These are phyloP conservation scores for Crotalus helleri DNA, from an alignment of 2,113 vertebrate genomes.

Conservation along the genomic window DNA sequence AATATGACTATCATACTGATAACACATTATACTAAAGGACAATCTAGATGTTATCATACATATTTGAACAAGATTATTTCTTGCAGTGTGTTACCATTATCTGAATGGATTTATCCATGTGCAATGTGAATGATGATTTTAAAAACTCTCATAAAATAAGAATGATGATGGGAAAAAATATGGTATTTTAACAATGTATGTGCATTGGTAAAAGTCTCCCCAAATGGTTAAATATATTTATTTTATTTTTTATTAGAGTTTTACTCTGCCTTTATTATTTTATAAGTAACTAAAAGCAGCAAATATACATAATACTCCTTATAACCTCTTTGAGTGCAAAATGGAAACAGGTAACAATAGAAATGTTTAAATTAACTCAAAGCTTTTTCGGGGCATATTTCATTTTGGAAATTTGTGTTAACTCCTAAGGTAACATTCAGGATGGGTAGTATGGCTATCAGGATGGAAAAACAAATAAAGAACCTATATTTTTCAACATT, in stretches of 20 bases:
- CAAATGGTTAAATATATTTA: neutral
- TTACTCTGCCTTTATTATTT: too few species aligned
- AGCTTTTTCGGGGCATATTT: too few species aligned
- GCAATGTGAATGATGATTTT: neutral
- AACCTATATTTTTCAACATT: too few species aligned
- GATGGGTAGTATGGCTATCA: too few species aligned
- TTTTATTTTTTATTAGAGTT: neutral
- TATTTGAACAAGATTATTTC: neutral
- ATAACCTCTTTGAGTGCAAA: too few species aligned
- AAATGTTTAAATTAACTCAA: too few species aligned
- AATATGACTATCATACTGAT: neutral
- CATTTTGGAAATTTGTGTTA: too few species aligned
- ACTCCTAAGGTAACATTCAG: too few species aligned
- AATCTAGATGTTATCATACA: neutral
- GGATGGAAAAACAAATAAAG: too few species aligned
- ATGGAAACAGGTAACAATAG: too few species aligned
- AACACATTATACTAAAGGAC: neutral
- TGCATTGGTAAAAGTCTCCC: neutral
- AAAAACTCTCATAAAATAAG: neutral
- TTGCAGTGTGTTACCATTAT: neutral
- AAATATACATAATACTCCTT: too few species aligned
- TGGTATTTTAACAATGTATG: neutral
- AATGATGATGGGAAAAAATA: neutral
- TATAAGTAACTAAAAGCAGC: too few species aligned
- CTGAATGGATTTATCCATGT: neutral